phyloP scores from a whole-genome alignment of 2,113 vertebrate species.

The Callorhinus ursinus region DNA sequence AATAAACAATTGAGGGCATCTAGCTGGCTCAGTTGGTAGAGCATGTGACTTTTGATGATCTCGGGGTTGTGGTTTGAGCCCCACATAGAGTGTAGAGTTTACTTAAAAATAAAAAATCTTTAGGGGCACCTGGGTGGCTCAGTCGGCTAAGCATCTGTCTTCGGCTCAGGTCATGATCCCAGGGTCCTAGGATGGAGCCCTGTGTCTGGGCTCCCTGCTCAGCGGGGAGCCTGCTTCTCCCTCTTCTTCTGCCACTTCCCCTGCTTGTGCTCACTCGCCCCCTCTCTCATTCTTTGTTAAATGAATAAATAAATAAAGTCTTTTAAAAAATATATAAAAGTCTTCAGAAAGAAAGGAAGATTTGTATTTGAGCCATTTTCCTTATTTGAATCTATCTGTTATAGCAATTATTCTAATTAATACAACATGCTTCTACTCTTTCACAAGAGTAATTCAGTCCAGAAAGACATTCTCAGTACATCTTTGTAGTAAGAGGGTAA shows the following conservation, averaged over 20 bases:
- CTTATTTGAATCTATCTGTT: background rate
- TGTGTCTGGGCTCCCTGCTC: no score
- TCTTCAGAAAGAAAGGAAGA: background rate
- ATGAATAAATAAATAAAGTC: no score
- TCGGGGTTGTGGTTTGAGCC: background rate
- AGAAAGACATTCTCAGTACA: background rate
- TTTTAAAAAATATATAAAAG: no score
- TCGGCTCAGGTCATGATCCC: no score
- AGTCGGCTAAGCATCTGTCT: no score
- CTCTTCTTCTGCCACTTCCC: no score
- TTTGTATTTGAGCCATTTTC: background rate
- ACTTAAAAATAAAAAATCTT: background rate
- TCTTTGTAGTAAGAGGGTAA: background rate
- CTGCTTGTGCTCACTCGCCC: no score
- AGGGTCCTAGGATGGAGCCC: no score
- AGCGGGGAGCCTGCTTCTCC: no score
- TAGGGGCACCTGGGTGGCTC: background rate
- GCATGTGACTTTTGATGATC: background rate
- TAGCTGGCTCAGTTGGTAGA: background rate
- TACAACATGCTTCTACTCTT: background rate
- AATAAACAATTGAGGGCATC: background rate
- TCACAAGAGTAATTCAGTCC: background rate
- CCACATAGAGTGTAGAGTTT: background rate
- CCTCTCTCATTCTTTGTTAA: no score
- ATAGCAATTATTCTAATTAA: background rate